phyloP scores from a whole-genome alignment of 2,888 invertebrate species.

The Sabatieria punctata region DNA sequence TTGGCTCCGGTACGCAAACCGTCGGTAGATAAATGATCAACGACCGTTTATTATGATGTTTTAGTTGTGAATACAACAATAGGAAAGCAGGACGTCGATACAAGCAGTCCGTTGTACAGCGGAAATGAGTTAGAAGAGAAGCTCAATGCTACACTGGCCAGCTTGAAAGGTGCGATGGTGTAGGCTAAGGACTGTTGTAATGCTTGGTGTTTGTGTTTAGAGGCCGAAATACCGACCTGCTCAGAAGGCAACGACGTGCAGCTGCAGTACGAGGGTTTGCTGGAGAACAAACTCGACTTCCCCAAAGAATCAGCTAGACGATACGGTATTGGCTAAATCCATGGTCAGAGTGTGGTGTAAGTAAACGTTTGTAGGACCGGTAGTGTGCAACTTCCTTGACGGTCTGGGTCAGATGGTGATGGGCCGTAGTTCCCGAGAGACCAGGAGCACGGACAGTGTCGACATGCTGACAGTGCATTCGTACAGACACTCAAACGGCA shows the following conservation, averaged over 20 bases:
- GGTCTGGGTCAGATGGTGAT: too few relatives aligned
- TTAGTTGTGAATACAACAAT: neutral
- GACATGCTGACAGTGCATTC: slow-evolving; percentile 4
- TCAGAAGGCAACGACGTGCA: slow-evolving; percentile 13
- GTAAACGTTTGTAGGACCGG: slow-evolving; percentile 17
- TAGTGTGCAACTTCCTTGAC: slow-evolving; percentile 27
- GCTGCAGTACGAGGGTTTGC: slow-evolving; percentile 11
- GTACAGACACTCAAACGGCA: neutral
- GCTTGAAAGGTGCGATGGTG: neutral
- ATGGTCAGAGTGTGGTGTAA: neutral
- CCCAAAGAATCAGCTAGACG: slow-evolving; percentile 13
- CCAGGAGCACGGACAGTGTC: too few relatives aligned
- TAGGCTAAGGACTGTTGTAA: neutral
- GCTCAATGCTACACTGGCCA: neutral
- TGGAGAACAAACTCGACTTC: slow-evolving; percentile 15
- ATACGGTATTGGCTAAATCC: slow-evolving; percentile 14
- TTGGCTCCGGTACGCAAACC: too few relatives aligned
- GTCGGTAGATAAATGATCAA: too few relatives aligned
- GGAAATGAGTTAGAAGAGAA: neutral
- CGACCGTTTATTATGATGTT: too few relatives aligned
- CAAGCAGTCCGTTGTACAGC: too few relatives aligned
- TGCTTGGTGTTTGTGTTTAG: slow-evolving; percentile 8
- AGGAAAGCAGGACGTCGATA: neutral
- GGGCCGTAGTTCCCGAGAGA: too few relatives aligned
- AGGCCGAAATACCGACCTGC: slow-evolving; percentile 15